These are phyloP conservation scores for Andrena flavipes DNA, from an alignment of 2,888 invertebrate species.

Conservation along the genomic window DNA sequence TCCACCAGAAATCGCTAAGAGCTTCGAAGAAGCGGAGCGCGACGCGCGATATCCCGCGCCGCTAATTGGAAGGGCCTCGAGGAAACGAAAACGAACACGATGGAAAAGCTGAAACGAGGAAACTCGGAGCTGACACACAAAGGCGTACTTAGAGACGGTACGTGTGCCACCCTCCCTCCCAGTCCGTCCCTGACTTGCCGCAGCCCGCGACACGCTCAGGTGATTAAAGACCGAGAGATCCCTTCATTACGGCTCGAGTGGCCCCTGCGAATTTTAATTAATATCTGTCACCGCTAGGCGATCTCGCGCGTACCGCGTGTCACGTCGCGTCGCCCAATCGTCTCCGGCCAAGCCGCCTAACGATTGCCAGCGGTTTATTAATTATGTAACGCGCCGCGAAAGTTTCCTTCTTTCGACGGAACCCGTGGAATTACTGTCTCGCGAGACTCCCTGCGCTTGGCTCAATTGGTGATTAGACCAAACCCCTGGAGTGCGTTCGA, in stretches of 20 bases:
- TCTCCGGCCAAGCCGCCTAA: slow-evolving; percentile 27
- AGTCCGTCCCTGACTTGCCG: slow-evolving; percentile 17
- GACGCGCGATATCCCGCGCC: slow-evolving; percentile 20
- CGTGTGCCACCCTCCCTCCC: not conserved
- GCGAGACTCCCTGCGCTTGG: not conserved
- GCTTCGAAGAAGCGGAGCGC: slow-evolving; percentile 27
- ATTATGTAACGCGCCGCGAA: slow-evolving; percentile 40
- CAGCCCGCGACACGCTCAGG: slow-evolving; percentile 37
- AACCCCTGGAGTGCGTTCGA: not conserved
- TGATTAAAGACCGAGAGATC: slow-evolving; percentile 69
- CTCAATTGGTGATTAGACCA: slow-evolving; percentile 37
- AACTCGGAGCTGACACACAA: slow-evolving; percentile 37
- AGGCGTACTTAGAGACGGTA: slow-evolving; percentile 14
- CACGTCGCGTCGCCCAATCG: slow-evolving; percentile 3
- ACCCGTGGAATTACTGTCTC: not conserved
- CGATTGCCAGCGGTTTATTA: slow-evolving; percentile 52
- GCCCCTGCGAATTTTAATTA: slow-evolving; percentile 72
- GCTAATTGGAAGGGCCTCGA: slow-evolving; percentile 50
- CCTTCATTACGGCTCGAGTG: slow-evolving; percentile 73
- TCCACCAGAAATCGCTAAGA: slow-evolving; percentile 32
- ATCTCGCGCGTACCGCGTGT: slow-evolving; percentile 31
- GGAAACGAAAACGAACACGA: slow-evolving; percentile 22
- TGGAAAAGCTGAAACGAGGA: slow-evolving; percentile 27
- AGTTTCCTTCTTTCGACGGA: not conserved
- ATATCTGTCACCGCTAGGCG: slow-evolving; percentile 55